These are phyloP conservation scores for Pharmacophagus antenor DNA, from an alignment of 2,888 invertebrate species.

Conservation along the genomic window DNA sequence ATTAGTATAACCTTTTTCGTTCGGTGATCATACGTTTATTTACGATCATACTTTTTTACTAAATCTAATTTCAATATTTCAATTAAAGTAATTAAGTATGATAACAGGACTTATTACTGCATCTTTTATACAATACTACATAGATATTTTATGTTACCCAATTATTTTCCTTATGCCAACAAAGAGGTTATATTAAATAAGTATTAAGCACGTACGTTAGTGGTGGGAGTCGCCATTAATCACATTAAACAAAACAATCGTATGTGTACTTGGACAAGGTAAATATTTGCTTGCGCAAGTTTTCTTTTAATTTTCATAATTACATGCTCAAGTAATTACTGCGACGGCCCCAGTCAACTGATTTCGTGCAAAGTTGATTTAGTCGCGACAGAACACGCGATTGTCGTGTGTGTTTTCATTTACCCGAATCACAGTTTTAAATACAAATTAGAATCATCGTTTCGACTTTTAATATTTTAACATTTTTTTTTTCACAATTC, in stretches of 20 bases:
- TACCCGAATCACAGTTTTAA: too few species aligned
- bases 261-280: constrained; percentile 18
- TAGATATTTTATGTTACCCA: too few species aligned
- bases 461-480: too few species aligned
- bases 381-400: constrained; percentile 8
- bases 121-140: too few species aligned
- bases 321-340: constrained; percentile 24
- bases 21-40: too few species aligned
- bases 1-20: too few species aligned
- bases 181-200: constrained; percentile 14
- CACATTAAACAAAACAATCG: constrained; percentile 12
- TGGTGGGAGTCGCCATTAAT: constrained; percentile 18
- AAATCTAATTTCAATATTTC: too few species aligned
- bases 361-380: constrained; percentile 19
- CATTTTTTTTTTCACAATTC: too few species aligned
- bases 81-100: too few species aligned
- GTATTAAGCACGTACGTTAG: constrained; percentile 13
- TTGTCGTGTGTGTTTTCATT: not conserved
- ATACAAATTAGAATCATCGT: too few species aligned
- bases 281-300: constrained; percentile 11
- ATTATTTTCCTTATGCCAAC: not conserved
- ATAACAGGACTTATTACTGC: too few species aligned
- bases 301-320: constrained; percentile 24
- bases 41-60: too few species aligned
- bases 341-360: constrained; percentile 3